These are phyloP conservation scores for Xylocopa sonorina DNA, from an alignment of 1,140 invertebrate genomes.

Conservation along the genomic window DNA sequence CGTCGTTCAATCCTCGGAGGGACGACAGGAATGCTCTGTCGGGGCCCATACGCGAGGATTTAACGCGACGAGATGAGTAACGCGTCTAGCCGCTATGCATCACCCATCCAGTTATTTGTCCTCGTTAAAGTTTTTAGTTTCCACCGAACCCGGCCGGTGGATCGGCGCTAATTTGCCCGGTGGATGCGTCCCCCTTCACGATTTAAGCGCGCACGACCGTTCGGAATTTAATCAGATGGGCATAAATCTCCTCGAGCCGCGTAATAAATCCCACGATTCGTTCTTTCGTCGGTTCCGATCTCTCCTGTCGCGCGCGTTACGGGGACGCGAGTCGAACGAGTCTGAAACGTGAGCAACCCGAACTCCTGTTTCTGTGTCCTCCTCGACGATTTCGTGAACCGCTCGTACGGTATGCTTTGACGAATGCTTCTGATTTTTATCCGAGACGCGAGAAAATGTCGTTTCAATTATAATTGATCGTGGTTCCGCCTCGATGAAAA, in stretches of 20 bases:
- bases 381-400: background rate
- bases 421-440: background rate
- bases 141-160: constrained; percentile 49
- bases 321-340: background rate
- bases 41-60: constrained; percentile 37
- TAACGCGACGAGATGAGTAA: constrained; percentile 59
- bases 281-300: constrained; percentile 65
- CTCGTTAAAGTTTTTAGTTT: constrained; percentile 66
- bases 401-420: too few species aligned
- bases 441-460: too few species aligned
- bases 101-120: constrained; percentile 61
- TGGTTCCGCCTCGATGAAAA: too few species aligned
- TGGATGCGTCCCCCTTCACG: constrained; percentile 48
- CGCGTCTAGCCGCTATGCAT: constrained; percentile 49
- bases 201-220: constrained; percentile 45
- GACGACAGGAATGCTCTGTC: background rate
- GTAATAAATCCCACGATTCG: constrained; percentile 61
- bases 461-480: too few species aligned
- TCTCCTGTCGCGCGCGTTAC: background rate
- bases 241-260: constrained; percentile 59
- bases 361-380: constrained; percentile 33
- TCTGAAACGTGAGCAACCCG: constrained; percentile 41
- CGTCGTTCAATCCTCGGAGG: constrained; percentile 17
- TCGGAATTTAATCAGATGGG: constrained; percentile 67
- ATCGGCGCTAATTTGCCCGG: constrained; percentile 63